Evolutionary conservation across 2,113 vertebrate species (phyloP).

Genomic region (Atlantisia rogersi): DNA sequence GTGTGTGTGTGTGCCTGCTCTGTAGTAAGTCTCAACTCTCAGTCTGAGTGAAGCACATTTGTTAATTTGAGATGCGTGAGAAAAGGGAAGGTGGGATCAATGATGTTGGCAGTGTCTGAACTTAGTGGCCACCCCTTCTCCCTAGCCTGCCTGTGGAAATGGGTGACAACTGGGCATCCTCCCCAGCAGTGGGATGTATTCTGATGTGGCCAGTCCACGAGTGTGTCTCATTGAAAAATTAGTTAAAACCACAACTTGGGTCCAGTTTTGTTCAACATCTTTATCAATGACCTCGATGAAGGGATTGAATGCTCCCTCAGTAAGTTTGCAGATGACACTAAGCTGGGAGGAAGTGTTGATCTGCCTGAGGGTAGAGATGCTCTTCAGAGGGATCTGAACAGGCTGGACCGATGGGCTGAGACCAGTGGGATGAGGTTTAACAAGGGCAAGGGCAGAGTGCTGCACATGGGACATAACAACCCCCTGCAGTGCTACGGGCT

Average conservation of each 20-base stretch:
- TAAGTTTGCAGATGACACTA: no score
- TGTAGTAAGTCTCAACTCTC: not conserved
- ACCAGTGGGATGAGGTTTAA: no score
- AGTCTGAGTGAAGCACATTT: not conserved
- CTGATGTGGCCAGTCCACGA: fast-evolving
- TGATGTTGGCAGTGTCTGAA: not conserved
- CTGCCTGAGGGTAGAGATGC: no score
- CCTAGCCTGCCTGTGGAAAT: not conserved
- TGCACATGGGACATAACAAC: no score
- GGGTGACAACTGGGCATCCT: not conserved
- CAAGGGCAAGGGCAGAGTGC: no score
- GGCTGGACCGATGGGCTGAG: no score
- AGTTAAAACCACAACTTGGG: not conserved
- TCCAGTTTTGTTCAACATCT: no score
- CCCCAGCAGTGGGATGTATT: not conserved
- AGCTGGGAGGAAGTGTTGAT: no score
- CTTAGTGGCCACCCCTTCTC: not conserved
- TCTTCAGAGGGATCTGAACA: no score
- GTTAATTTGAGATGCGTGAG: not conserved
- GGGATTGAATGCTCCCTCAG: no score
- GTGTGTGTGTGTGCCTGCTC: not conserved
- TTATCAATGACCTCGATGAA: no score
- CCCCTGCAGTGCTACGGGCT: no score
- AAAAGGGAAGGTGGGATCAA: not conserved
- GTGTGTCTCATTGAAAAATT: not conserved